Evolutionary conservation across 2,113 vertebrate genomes (phyloP).

Genomic region (Daboia siamensis): DNA sequence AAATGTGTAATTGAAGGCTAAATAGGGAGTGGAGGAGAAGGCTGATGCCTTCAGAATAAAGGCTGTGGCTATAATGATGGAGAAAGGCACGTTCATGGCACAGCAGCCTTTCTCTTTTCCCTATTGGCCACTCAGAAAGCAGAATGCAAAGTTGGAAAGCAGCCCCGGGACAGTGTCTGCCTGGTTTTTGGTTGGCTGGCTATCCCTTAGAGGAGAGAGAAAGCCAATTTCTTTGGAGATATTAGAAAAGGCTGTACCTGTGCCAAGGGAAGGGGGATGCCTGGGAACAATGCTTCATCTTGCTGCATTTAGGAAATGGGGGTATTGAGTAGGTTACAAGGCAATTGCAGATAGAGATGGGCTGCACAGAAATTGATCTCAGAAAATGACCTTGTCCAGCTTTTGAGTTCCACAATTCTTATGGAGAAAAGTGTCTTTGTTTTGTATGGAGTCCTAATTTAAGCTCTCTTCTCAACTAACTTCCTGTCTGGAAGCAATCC

Average conservation of each 20-base stretch:
- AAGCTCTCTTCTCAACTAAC: neutral
- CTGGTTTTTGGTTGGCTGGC: neutral
- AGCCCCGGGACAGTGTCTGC: neutral
- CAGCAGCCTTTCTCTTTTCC: neutral
- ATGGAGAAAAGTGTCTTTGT: neutral
- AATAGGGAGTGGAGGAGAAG: neutral
- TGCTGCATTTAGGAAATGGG: neutral
- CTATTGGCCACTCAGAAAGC: neutral
- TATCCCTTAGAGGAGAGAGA: neutral
- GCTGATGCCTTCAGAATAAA: neutral
- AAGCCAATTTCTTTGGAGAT: neutral
- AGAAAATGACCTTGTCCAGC: neutral
- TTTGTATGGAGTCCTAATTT: neutral
- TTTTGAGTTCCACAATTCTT: neutral
- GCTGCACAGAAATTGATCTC: neutral
- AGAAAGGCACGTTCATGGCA: neutral
- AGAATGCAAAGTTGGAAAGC: neutral
- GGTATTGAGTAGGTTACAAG: neutral
- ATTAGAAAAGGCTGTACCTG: neutral
- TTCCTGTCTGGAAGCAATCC: neutral
- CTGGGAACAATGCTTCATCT: neutral
- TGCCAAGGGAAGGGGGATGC: neutral
- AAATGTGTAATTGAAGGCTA: neutral
- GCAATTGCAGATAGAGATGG: neutral
- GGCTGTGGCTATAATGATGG: neutral